Evolutionary conservation across 2,888 invertebrate genomes (phyloP), one percentile per base, ranked within the genome.

Genomic region (Deilephila porcellus): DNA sequence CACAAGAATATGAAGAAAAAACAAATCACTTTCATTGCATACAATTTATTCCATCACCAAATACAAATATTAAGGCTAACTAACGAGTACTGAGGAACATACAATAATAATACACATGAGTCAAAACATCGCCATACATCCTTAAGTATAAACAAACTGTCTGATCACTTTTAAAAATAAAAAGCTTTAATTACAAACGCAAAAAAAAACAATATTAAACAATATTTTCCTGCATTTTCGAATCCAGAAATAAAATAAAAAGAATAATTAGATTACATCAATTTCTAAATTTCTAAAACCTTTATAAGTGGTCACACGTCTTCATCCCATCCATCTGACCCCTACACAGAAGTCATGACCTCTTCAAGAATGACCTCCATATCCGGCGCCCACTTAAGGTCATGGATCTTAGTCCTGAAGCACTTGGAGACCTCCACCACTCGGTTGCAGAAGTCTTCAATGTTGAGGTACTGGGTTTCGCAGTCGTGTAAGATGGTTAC

Each of bases 331-430:
- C 14, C 0, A n/a, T 14, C 20, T 14, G 3, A 14, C 45, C 11
- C 56, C 56, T 85, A 86, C 0, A 87, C 76, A 17, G 86, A 89
- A 4, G 85, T 82, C 88, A 93, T 86, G 60, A 93, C 71, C 77
- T 94, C 93, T 62, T 88, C 91, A 3, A 94, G 80, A 2, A 91
- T 71, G 7, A 86, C 83, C 71, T 92, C 90, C 88, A 93, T 90
- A 75, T 83, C 83, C 0, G 93, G 94, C 0, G 93, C 92, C 94
- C 93, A 94, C 73, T 93, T 88, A 25, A 93, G 88, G 70, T 86
- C 85, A 74, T 93, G 92, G 5, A 94, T 91, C 81, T 90, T 91
- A 62, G 84, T 83, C 0, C 90, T 87, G 89, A 94, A 94, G 80
- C 94, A 94, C 79, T 92, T 93, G 76, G 91, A 83, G 1, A 88